Base-by-base conservation (phyloP, 23 tunicate species). In the Oikopleura vanhoeffeni region DNA sequence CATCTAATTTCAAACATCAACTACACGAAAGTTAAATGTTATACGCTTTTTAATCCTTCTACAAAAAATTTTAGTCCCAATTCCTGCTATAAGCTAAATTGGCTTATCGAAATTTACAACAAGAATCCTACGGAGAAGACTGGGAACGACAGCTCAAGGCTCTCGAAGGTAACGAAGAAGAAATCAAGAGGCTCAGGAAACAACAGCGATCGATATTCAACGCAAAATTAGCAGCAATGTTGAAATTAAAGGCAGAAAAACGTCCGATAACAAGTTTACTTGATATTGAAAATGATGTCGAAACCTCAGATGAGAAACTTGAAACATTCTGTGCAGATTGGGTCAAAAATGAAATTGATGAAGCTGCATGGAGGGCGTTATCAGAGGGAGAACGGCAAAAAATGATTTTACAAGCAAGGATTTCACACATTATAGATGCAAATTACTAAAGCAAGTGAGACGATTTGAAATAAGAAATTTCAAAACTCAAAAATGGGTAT, bases 131-230 rank as follows among this genome's bases (percentile, higher is more conserved):
- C 32, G 79, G 79, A 71, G 79, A 71, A 18, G 79, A 71, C 2
- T 71, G 35, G 34, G 36, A 18, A 2, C 27, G 32, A 71, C 4
- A 3, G 3, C 27, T 71, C 34, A 71, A 71, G 35, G 27, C 2
- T 2, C 79, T 71, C 35, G 79, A 71, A 32, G 79, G 79, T 32
- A 38, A 71, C 79, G 79, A 71, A 38, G 79, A 71, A 71, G 79
- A 33, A 2, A 71, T 30, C 3, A 71, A 71, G 32, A 71, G 35
- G 38, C 38, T 71, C 34, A 33, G 35, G 35, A 38, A 71, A 71
- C 36, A 71, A 30, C 79, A 71, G 35, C 79, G 79, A 18, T 13
- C 2, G 79, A 32, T 18, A 13, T 32, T 71, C 38, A 4, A 71
- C 2, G 32, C 38, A 13, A 71, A 38, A 32, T 30, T 71, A 30